Evolutionary conservation across 1,140 invertebrate species (phyloP).

Genomic region (Dysdera silvatica): DNA sequence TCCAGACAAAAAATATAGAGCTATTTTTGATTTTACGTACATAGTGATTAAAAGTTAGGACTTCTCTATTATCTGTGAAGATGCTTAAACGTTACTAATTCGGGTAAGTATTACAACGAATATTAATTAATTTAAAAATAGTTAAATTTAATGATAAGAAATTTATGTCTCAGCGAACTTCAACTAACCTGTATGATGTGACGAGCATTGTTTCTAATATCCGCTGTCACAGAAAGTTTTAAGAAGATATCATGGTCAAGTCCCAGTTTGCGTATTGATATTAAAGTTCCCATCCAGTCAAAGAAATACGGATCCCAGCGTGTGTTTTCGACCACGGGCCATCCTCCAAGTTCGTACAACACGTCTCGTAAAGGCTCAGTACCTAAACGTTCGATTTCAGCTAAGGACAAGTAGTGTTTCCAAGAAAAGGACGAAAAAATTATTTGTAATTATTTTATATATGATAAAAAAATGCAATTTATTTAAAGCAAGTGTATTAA

Average conservation of each 20-base stretch:
- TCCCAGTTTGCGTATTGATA: constrained; percentile 65
- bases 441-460: background rate
- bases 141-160: too few relatives aligned
- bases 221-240: constrained; percentile 77
- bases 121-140: too few relatives aligned
- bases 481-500: too few relatives aligned
- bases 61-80: too few relatives aligned
- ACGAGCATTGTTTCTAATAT: constrained; percentile 71
- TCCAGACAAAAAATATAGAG: too few relatives aligned
- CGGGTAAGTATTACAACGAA: too few relatives aligned
- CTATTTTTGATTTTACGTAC: too few relatives aligned
- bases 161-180: too few relatives aligned
- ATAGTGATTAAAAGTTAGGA: too few relatives aligned
- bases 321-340: constrained; percentile 74
- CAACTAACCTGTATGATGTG: constrained; percentile 81
- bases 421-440: background rate
- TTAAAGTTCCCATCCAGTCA: constrained; percentile 72
- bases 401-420: background rate
- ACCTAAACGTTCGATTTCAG: constrained; percentile 25
- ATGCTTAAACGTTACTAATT: too few relatives aligned
- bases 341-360: constrained; percentile 68
- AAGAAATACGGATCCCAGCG: constrained; percentile 63
- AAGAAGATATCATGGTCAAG: constrained; percentile 84
- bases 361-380: constrained; percentile 57
- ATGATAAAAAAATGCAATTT: too few relatives aligned